Evolutionary conservation across 2,113 vertebrate species (phyloP).

Genomic region (Thryonomys swinderianus): DNA sequence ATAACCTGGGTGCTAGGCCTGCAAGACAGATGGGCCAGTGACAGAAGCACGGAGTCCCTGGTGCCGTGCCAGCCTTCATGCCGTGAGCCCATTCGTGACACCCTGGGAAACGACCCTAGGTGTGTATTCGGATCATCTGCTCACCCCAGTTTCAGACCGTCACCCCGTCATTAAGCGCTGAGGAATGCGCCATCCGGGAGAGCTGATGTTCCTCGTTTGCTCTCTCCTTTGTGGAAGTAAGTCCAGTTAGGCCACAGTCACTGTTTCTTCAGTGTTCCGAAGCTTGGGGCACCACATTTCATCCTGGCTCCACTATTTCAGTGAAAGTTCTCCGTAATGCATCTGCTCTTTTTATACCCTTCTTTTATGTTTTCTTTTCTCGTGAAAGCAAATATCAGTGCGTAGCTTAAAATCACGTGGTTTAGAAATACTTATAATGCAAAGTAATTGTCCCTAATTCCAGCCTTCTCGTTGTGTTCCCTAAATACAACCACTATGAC

Average conservation of each 20-base stretch:
- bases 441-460: neutral
- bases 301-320: slow-evolving; percentile 17
- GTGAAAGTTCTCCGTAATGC: neutral
- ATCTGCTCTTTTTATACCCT: slow-evolving; percentile 30
- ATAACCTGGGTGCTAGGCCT: slow-evolving; percentile 17
- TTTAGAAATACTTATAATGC: neutral
- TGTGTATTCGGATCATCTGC: neutral
- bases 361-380: neutral
- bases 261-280: slow-evolving; percentile 27
- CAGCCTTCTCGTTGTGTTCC: neutral
- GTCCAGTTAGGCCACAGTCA: slow-evolving; percentile 46
- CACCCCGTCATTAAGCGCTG: slow-evolving; percentile 72
- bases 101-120: neutral
- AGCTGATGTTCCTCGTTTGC: slow-evolving; percentile 54
- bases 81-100: neutral
- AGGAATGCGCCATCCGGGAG: slow-evolving; percentile 53
- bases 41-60: neutral
- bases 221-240: slow-evolving; percentile 48
- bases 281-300: neutral
- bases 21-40: slow-evolving; percentile 7
- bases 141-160: slow-evolving; percentile 39
- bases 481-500: neutral
- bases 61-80: neutral
- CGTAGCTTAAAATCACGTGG: neutral
- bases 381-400: slow-evolving; percentile 8